Base-by-base conservation (phyloP, 2,797 vertebrate genomes). In the Triplophysa yarkandensis region DNA sequence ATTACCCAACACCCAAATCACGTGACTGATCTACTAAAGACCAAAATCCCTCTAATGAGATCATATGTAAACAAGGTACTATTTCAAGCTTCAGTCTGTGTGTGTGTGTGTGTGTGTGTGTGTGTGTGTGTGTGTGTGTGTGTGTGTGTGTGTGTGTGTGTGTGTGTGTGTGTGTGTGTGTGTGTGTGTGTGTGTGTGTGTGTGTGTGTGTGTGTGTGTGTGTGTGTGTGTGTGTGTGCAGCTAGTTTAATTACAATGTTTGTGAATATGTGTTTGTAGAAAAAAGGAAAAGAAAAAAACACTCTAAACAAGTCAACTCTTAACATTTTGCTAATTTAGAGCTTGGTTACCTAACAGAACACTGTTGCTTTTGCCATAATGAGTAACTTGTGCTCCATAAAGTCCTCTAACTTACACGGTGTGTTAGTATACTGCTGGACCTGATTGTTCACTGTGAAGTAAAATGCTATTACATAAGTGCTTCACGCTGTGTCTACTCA, bases 41-140 rank as follows among this genome's bases (percentile, higher is more conserved):
- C 19, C 55, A 52, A 77, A 80, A 67, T 73, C 68, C 65, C 30
- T 68, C 73, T 85, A 85, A 84, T 79, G 32, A 82, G 70, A 74
- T 81, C 67, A 82, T 57, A 74, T 71, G 30, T 76, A 77, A 77
- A 77, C 58, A 79, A 52, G 73, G 44, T 77, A 68, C 68, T 83
- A 76, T 85, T 86, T 80, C 71, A 80, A 36, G 23, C 78, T 52
- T 71, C 25, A 44, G 50, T 46, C 14, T 66, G 21, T 61, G n/a
- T 44, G 41, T 69, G 30, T 68, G 0, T 32, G 7, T 36, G 21
- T 43, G 34, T 55, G 17, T 55, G 16, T 41, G 21, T 16, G n/a
- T 43, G 6, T 64, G 28, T 60, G 17, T 41, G 36, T 68, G 32
- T 68, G 1, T 50, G 8, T 36, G 16, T 68, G 34, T 30, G 32